phyloP scores from a whole-genome alignment of 2,888 invertebrate species.

The Cephus runcator region DNA sequence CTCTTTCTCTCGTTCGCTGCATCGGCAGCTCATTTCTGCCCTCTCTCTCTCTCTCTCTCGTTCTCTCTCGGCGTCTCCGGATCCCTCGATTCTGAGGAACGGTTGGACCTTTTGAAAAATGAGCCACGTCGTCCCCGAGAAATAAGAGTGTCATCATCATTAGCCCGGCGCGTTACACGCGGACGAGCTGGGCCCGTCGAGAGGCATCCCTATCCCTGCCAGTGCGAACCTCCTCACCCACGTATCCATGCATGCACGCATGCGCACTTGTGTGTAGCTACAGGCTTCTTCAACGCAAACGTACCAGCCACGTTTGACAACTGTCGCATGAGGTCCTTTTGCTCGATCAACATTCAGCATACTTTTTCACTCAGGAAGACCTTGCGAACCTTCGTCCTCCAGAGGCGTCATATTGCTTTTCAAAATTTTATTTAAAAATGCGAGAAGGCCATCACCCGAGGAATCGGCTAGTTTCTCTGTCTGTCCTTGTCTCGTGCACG shows the following conservation, averaged over 20 bases:
- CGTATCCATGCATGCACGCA: background rate
- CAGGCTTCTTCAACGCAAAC: background rate
- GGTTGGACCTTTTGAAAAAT: conserved; percentile 60
- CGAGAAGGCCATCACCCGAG: background rate
- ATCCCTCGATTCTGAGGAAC: conserved; percentile 25
- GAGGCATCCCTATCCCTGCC: background rate
- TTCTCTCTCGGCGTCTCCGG: conserved; percentile 33
- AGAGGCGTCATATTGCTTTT: background rate
- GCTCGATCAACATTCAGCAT: background rate
- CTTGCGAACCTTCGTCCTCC: background rate
- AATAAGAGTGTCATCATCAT: conserved; percentile 66
- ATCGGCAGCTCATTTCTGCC: conserved; percentile 5
- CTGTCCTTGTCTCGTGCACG: background rate
- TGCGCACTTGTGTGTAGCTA: background rate
- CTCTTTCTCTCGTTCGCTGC: conserved; percentile 17
- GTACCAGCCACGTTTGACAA: background rate
- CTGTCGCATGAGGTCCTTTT: background rate
- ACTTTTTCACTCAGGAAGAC: background rate
- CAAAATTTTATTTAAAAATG: background rate
- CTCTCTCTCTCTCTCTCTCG: conserved; percentile 17
- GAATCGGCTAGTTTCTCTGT: background rate
- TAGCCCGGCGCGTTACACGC: conserved; percentile 60
- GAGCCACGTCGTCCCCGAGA: conserved; percentile 57
- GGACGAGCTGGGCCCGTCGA: conserved; percentile 19
- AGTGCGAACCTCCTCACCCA: background rate